Conservation (phyloP, 1,140 invertebrate genomes). For the Brachystomella parvula region DNA sequence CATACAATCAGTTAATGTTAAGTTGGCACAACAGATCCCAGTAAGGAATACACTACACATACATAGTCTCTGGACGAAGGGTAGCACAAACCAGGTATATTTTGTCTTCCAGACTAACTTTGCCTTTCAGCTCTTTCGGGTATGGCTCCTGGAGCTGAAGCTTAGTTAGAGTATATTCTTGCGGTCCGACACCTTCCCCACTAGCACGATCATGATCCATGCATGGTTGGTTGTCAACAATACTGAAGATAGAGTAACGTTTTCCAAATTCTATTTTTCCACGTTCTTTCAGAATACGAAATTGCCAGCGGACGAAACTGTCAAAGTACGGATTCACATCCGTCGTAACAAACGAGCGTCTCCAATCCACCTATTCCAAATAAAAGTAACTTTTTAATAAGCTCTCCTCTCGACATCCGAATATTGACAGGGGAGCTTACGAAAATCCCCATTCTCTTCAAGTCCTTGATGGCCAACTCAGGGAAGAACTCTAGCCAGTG, state of each 20-base stretch:
- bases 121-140: conserved; percentile 62
- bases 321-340: conserved; percentile 97
- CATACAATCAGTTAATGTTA: conserved; percentile 6
- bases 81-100: conserved; percentile 94
- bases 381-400: conserved; percentile 8
- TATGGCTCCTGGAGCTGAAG: conserved; percentile 71
- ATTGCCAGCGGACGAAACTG: conserved; percentile 97
- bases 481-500: conserved; percentile 98
- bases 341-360: conserved; percentile 94
- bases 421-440: too few species aligned
- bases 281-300: conserved; percentile 71
- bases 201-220: conserved; percentile 96
- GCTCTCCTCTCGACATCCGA: too few species aligned
- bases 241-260: conserved; percentile 93
- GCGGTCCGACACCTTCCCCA: conserved; percentile 95
- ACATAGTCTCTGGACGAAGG: conserved; percentile 94
- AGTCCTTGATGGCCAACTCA: conserved; percentile 73
- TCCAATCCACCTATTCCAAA: conserved; percentile 75
- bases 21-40: neutral
- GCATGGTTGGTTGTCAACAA: conserved; percentile 93
- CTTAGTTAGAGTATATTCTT: conserved; percentile 97
- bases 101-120: conserved; percentile 43
- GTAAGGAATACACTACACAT: conserved; percentile 1
- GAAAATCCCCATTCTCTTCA: conserved; percentile 81
- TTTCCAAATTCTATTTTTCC: conserved; percentile 96